A percentile compares a stretch with the other conserved stretches of the same genome.
phyloP scores from a whole-genome alignment of 1,140 invertebrate genomes.

The Drosophila insularis region DNA sequence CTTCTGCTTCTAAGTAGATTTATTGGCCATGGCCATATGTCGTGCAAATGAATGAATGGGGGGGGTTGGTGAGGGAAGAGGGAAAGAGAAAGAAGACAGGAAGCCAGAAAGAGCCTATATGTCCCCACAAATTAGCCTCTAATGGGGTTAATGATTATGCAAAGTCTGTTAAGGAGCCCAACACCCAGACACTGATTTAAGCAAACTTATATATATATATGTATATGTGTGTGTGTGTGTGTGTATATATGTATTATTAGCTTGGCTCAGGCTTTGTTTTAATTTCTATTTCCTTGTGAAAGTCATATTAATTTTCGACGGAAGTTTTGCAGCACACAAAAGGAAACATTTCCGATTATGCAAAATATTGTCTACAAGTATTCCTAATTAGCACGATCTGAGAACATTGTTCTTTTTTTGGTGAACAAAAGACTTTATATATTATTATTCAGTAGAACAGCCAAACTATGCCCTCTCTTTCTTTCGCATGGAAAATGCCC shows the following conservation, averaged over 20 bases:
- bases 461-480: too few species aligned
- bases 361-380: constrained; percentile 26
- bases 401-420: too few species aligned
- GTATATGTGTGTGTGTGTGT: neutral
- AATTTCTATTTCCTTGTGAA: neutral
- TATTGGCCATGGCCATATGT: constrained; percentile 56
- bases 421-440: too few species aligned
- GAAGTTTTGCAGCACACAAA: neutral
- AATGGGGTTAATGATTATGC: constrained; percentile 35
- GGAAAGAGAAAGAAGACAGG: neutral
- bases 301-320: neutral
- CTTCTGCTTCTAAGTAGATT: constrained; percentile 61
- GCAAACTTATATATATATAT: constrained; percentile 29
- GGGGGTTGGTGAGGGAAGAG: neutral
- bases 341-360: constrained; percentile 9
- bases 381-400: constrained; percentile 13
- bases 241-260: neutral
- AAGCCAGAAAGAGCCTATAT: neutral
- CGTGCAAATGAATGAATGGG: constrained; percentile 2
- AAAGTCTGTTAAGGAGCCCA: constrained; percentile 33
- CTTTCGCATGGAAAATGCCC: too few species aligned
- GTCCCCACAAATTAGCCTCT: constrained; percentile 2
- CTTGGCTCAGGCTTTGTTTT: neutral
- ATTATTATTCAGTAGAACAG: too few species aligned
- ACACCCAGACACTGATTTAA: constrained; percentile 23